phyloP scores from a whole-genome alignment of 2,797 vertebrate genomes.

The Hydrocynus forskahlii region DNA sequence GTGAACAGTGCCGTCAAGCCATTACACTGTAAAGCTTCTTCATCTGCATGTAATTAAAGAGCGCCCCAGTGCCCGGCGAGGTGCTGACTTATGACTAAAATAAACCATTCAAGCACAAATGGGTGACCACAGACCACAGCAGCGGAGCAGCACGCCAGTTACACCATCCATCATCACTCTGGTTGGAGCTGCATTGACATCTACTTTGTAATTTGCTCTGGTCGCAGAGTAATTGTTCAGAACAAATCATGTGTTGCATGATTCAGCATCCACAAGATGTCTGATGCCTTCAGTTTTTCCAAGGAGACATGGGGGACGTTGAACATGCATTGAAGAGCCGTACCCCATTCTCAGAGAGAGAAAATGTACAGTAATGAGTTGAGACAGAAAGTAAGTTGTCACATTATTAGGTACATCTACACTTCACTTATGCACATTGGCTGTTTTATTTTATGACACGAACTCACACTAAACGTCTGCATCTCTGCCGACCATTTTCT shows the following conservation, averaged over 20 bases:
- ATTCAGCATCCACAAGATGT: constrained; percentile 44
- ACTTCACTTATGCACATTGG: too few species aligned
- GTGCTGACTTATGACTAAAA: constrained; percentile 84
- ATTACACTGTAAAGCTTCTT: constrained; percentile 39
- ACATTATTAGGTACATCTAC: too few species aligned
- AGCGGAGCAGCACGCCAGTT: constrained; percentile 33
- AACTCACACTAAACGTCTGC: too few species aligned
- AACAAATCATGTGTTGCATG: constrained; percentile 13
- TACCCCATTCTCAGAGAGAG: neutral
- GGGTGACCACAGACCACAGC: constrained; percentile 43
- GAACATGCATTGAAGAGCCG: neutral
- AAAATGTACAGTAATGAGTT: neutral
- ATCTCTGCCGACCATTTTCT: too few species aligned
- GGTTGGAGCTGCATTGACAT: constrained; percentile 30
- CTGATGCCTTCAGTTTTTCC: constrained; percentile 32
- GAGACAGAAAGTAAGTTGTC: too few species aligned
- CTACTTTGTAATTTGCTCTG: constrained; percentile 39
- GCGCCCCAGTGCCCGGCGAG: constrained; percentile 72
- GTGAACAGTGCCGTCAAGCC: neutral
- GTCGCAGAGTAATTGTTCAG: constrained; percentile 5
- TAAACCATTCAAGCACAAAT: constrained; percentile 70
- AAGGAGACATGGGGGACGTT: neutral
- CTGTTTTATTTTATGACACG: too few species aligned
- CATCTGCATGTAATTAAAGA: constrained; percentile 84
- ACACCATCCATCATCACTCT: constrained; percentile 43